Base-by-base conservation (phyloP, 1,140 invertebrate species). In the Drosophila bipectinata region DNA sequence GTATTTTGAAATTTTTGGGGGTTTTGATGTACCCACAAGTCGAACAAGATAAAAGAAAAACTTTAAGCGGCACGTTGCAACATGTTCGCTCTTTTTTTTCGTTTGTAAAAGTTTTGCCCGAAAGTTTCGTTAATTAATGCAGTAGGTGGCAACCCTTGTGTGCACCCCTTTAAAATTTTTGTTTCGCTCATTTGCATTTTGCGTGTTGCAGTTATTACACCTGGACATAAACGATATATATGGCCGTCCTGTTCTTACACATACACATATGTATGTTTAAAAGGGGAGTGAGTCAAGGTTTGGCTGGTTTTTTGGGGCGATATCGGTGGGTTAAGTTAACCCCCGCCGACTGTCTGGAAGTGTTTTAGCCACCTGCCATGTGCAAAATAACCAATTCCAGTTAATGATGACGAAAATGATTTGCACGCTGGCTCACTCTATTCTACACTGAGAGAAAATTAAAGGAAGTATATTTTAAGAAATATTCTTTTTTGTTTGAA, bases 331-430 rank as follows among this genome's bases (percentile, higher is more conserved):
- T 37, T 48, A 39, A 56, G 41, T 47, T 68, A 56, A 68, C 66
- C 62, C 66, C 66, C 41, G 21, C 21, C 9, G 41, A 56, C 37
- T 26, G 66, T 57, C 64, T 68, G 51, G 21, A 68, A 48, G 63
- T 54, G 37, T 72, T 53, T 54, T 51, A 56, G 56, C 66, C 79
- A 82, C 79, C 79, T 81, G 79, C 74, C 75, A 28, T 67, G 63
- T 53, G 47, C 63, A 67, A 67, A 67, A 64, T 67, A 64, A 67
- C 71, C 71, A 57, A 75, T 75, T 66, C 63, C 62, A 74, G 72
- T 84, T 79, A 79, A 79, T 83, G 66, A 83, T 83, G 80, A 83
- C 80, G 72, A 83, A 83, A 83, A 83, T 60, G 64, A 82, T 82
- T 79, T 66, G 57, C 63, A 62, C 44, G 14, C 30, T 18, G 66